Conservation (phyloP, 2,888 invertebrate genomes). For the Autographa pulchrina region DNA sequence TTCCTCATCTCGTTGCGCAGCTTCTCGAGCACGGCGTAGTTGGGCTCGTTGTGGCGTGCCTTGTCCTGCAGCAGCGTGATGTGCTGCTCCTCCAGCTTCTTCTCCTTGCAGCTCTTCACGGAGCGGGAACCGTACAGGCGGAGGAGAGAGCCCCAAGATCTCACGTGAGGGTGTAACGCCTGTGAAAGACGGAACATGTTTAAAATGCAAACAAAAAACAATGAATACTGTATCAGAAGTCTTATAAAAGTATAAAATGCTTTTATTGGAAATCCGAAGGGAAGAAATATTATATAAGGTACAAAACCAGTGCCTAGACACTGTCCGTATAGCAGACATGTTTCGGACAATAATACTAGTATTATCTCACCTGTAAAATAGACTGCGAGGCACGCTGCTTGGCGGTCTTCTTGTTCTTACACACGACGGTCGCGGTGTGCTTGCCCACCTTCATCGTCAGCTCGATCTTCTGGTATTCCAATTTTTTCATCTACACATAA, state of each 20-base stretch:
- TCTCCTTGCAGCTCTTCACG: conserved; percentile 97
- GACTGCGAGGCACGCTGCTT: conserved; percentile 99
- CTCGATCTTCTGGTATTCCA: conserved; percentile 97
- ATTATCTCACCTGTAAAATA: conserved; percentile 92
- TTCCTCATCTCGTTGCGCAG: conserved; percentile 95
- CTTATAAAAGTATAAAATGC: too few species aligned
- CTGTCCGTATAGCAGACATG: too few species aligned
- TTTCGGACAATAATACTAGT: too few species aligned
- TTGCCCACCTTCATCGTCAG: conserved; percentile 98
- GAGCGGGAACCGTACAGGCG: conserved; percentile 97
- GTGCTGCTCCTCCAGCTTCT: conserved; percentile 97
- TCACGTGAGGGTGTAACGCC: conserved; percentile 98
- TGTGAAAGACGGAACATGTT: too few species aligned
- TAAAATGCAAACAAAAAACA: too few species aligned
- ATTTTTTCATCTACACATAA: conserved; percentile 89
- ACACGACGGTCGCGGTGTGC: conserved; percentile 96
- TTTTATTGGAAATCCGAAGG: too few species aligned
- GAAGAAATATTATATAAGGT: too few species aligned
- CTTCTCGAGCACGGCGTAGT: conserved; percentile 96
- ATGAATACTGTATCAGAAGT: too few species aligned
- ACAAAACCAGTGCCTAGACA: too few species aligned
- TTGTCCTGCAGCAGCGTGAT: conserved; percentile 95
- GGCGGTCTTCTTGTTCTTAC: conserved; percentile 98
- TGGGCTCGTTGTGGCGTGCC: conserved; percentile 96
- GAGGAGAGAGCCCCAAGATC: conserved; percentile 97